phyloP scores from a whole-genome alignment of 2,113 vertebrate genomes.

The Malurus melanocephalus region DNA sequence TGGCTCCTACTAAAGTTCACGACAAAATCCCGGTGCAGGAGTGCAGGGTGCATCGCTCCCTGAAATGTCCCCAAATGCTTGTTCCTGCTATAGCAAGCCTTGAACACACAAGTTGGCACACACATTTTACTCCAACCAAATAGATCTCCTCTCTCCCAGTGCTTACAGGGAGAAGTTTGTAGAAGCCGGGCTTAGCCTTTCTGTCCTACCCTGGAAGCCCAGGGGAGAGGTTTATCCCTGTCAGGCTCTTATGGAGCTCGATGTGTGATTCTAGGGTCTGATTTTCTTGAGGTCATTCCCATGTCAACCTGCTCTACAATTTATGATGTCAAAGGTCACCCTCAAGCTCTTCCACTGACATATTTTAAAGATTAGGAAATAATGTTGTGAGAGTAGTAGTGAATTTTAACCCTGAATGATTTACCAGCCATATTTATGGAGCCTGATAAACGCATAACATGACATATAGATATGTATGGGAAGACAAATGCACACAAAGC shows the following conservation, averaged over 20 bases:
- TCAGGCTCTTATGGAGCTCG: background rate
- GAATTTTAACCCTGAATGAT: slow-evolving; percentile 18
- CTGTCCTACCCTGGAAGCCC: background rate
- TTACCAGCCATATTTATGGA: background rate
- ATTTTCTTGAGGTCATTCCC: slow-evolving; percentile 27
- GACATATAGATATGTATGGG: background rate
- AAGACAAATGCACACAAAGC: background rate
- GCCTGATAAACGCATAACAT: background rate
- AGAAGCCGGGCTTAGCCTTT: background rate
- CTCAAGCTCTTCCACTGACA: slow-evolving; percentile 13
- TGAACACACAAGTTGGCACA: background rate
- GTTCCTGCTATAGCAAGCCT: background rate
- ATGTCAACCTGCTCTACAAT: background rate
- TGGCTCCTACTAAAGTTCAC: background rate
- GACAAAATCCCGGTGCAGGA: background rate
- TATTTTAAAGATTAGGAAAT: slow-evolving; percentile 55
- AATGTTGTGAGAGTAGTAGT: background rate
- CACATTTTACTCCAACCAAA: background rate
- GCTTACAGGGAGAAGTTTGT: background rate
- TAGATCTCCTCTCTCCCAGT: background rate
- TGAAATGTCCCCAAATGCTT: background rate
- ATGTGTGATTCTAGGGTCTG: background rate
- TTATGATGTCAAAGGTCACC: slow-evolving; percentile 43
- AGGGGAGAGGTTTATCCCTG: background rate
- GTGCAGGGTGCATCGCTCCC: background rate